Conservation (phyloP, 2,113 vertebrate genomes). For the Brachionichthys hirsutus region DNA sequence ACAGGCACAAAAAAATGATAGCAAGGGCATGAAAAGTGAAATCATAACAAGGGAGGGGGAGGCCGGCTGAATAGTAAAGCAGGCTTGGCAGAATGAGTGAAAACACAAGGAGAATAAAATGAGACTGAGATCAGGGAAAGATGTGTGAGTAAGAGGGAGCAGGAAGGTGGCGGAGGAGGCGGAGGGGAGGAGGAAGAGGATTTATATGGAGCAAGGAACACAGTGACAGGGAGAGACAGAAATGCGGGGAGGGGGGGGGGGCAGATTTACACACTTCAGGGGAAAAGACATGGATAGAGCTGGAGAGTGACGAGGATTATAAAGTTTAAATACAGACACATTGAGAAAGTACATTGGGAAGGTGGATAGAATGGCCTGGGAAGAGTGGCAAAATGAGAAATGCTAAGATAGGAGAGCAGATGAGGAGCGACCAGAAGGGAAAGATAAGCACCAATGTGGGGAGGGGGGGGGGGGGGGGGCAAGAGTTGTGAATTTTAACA, state of each 20-base stretch:
- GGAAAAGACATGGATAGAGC: constrained; percentile 62
- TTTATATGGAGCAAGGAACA: constrained; percentile 62
- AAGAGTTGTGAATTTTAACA: constrained; percentile 61
- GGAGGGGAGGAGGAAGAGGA: constrained; percentile 42
- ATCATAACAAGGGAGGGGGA: constrained; percentile 56
- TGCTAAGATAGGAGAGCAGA: constrained; percentile 52
- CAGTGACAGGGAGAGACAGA: constrained; percentile 43
- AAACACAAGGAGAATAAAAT: constrained; percentile 67
- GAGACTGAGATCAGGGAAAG: constrained; percentile 59
- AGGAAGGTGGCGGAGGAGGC: constrained; percentile 34
- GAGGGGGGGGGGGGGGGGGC: constrained; percentile 68
- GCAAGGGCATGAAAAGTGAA: constrained; percentile 60
- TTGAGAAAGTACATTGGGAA: constrained; percentile 43
- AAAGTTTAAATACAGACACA: constrained; percentile 71
- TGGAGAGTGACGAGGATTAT: constrained; percentile 73
- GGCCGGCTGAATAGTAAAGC: constrained; percentile 48
- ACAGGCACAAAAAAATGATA: constrained; percentile 26
- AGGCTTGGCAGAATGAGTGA: constrained; percentile 41
- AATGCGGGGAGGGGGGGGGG: constrained; percentile 31
- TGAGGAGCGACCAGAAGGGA: constrained; percentile 1
- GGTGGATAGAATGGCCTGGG: constrained; percentile 42
- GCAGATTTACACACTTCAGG: constrained; percentile 72
- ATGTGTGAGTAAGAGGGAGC: constrained; percentile 55
- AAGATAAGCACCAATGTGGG: neutral
- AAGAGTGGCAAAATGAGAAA: constrained; percentile 26